Base-by-base conservation (phyloP, 2,888 invertebrate species). In the Pachliopta kotzebuea region DNA sequence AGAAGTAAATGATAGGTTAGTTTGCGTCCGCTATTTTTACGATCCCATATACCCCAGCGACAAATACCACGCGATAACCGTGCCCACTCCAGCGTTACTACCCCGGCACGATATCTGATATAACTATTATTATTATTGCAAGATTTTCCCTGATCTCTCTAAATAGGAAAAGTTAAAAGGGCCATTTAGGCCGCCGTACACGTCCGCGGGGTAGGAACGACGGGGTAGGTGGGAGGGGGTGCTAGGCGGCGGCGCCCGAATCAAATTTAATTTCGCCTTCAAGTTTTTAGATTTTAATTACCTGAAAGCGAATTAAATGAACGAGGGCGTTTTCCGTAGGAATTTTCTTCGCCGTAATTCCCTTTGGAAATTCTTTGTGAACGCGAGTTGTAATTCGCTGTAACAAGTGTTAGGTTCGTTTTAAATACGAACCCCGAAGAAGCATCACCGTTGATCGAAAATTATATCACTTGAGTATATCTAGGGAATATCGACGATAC, bases 111-210 rank as follows among this genome's bases (percentile, higher is more conserved):
- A 50, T 74, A 76, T 75, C 76, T 76, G 65, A 57, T 65, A 65
- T 65, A 53, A 78, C 80, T 77, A 89, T 90, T 88, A 88, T 90
- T 88, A 88, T 90, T 87, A 90, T 88, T 86, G 88, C 84, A 82
- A 83, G 85, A 85, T 86, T 86, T 80, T 76, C 79, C 81, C 80
- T 79, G 83, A 81, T 85, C 85, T 81, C 85, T 85, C 86, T 85
- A 89, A 91, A 91, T 89, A 88, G 89, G 89, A 89, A 89, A 91
- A 92, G 90, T 92, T 92, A 92, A 92, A 89, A 84, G 88, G 90
- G 88, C 86, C 81, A 89, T 92, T 92, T 87, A 82, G 81, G 74
- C 78, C 75, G 75, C 76, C 74, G 76, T 80, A 88, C 92, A 92
- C 92, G 88, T 91, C 78, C 83, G 69, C 67, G 75, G 68, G 69